Evolutionary conservation across 2,888 invertebrate genomes (phyloP).

Genomic region (Scaptomyza parva): DNA sequence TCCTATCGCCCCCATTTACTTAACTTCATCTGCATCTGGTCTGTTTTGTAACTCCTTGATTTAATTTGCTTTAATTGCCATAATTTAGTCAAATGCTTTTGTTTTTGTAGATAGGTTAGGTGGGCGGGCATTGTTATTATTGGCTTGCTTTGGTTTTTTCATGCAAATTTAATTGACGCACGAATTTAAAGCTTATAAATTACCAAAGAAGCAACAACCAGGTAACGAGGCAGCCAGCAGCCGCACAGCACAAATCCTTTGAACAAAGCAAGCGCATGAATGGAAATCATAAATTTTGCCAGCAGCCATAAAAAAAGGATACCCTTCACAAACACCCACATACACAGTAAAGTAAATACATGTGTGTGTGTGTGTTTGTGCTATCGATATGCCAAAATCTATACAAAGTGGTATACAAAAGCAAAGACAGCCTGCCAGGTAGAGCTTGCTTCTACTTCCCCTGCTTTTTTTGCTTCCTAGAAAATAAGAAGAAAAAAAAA

Average conservation of each 20-base stretch:
- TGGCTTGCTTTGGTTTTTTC: slow-evolving; percentile 42
- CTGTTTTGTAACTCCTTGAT: slow-evolving; percentile 17
- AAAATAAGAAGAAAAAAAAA: not conserved
- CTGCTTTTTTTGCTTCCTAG: slow-evolving; percentile 5
- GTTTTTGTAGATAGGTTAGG: slow-evolving; percentile 5
- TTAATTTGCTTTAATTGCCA: slow-evolving; percentile 77
- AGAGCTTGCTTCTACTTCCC: slow-evolving; percentile 2
- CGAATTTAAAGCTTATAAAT: slow-evolving; percentile 71
- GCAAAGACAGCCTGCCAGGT: slow-evolving; percentile 19
- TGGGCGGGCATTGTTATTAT: slow-evolving; percentile 32
- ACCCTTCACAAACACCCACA: slow-evolving; percentile 12
- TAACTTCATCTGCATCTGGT: slow-evolving; percentile 50
- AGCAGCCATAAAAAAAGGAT: slow-evolving; percentile 75
- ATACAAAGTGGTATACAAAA: slow-evolving; percentile 56
- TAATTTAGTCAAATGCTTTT: slow-evolving; percentile 59
- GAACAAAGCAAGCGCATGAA: slow-evolving; percentile 65
- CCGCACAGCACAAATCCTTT: slow-evolving; percentile 70
- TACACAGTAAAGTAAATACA: slow-evolving; percentile 44
- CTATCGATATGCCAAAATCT: slow-evolving; percentile 77
- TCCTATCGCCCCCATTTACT: slow-evolving; percentile 52
- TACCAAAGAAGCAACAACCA: slow-evolving; percentile 12
- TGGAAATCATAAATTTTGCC: slow-evolving; percentile 77
- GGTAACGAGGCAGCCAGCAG: slow-evolving; percentile 49
- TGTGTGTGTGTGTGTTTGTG: slow-evolving; percentile 27
- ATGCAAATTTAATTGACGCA: slow-evolving; percentile 67